Evolutionary conservation across 92 coral and sea anemone species (phyloP), one percentile per base, ranked within the genome.

Genomic region (Pocillopora grandis): DNA sequence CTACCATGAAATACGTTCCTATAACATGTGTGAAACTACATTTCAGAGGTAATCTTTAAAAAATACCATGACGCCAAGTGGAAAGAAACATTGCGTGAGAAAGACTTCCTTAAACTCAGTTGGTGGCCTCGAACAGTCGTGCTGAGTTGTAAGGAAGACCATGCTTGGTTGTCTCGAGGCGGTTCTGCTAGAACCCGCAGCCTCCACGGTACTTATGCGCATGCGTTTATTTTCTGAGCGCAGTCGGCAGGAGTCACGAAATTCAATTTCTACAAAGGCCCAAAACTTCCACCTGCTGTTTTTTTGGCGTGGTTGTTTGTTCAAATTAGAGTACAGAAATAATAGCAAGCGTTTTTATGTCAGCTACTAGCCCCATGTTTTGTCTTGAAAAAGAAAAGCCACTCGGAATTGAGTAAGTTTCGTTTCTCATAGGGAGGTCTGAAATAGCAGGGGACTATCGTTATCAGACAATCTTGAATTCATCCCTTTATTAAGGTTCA

Each of bases 221-320:
- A 70, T 70, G 75, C 75, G 75, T n/a, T 1, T 7, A 35, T 21
- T 35, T 5, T 52, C 16, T 13, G 66, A 20, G 20, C 23, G 68
- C 52, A 5, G 55, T 14, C 9, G 75, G 75, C 75, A 11, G 42
- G 13, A 70, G 75, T 70, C 75, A 70, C 75, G 75, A 70, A 70
- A 66, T 23, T 66, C 14, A 20, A 37, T 70, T 33, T 69, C 56
- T 10, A 69, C 52, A 69, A 36, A 69, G 74, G 42, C 20, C 20
- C 20, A 49, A 16, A 18, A 55, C 75, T 15, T 35, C 56, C 75
- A 70, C 75, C 75, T 70, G 75, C 23, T 2, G 57, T 35, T 7
- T 33, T 17, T 69, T 70, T 13, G 17, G 55, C 75, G 17, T 37
- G 48, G 42, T 37, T 70, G 75, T 37, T 70, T 70, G 36, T n/a